Percentiles rank a stretch among this genome's conserved stretches.
Conservation (phyloP, 2,113 vertebrate species). For the Uria lomvia region DNA sequence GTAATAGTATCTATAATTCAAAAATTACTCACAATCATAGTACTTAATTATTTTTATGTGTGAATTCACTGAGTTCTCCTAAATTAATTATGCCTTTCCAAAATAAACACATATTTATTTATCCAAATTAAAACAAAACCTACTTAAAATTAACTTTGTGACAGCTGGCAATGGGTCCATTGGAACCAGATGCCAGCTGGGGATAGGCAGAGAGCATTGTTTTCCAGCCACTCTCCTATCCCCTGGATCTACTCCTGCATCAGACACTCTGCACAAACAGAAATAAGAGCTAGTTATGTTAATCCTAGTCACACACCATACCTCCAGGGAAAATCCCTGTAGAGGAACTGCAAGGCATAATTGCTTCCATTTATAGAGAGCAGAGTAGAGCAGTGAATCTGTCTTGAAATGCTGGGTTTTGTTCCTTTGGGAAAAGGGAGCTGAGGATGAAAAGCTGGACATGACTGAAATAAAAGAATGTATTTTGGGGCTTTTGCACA, state of each 20-base stretch:
- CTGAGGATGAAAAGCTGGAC: not conserved
- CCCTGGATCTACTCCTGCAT: not conserved
- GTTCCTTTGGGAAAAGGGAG: not conserved
- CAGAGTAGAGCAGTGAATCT: not conserved
- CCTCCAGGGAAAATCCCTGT: not conserved
- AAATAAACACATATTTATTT: not conserved
- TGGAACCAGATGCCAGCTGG: not conserved
- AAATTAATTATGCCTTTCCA: not conserved
- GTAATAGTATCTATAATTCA: not conserved
- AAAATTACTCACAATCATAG: not conserved
- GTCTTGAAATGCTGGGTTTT: not conserved
- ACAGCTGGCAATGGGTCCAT: not conserved
- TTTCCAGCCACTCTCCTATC: not conserved
- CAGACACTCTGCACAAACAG: not conserved
- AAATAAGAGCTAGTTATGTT: not conserved
- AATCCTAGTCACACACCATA: not conserved
- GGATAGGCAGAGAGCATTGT: not conserved
- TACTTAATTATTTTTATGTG: not conserved
- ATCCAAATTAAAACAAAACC: not conserved
- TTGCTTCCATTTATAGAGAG: not conserved
- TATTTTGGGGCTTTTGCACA: not conserved
- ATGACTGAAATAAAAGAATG: not conserved
- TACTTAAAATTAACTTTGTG: not conserved
- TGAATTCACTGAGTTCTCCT: not conserved
- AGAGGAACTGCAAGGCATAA: not conserved